Conservation (phyloP, 2,113 vertebrate genomes). For the Oryzias javanicus region DNA sequence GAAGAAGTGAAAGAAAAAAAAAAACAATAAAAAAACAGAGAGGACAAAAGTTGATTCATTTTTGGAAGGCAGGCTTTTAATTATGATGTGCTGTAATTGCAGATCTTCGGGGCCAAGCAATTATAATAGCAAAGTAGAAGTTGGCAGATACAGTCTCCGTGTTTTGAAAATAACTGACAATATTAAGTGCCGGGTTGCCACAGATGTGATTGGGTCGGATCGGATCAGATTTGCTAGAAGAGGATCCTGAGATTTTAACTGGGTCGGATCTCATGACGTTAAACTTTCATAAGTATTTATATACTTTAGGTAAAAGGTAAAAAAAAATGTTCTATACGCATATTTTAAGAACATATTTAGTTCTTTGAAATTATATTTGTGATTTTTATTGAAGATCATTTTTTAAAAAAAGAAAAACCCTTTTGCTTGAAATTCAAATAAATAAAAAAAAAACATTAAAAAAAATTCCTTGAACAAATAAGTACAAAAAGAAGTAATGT, state of each 20-base stretch:
- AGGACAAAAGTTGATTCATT: conserved; percentile 62
- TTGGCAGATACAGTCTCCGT: conserved; percentile 34
- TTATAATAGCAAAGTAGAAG: conserved; percentile 49
- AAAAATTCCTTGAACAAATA: too few species aligned
- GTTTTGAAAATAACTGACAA: conserved; percentile 56
- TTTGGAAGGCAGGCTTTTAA: conserved; percentile 59
- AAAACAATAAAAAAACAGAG: conserved; percentile 1
- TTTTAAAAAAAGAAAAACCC: too few species aligned
- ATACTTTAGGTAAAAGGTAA: not conserved
- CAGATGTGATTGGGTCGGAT: conserved; percentile 43
- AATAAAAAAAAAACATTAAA: too few species aligned
- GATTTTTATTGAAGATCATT: too few species aligned
- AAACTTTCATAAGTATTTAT: not conserved
- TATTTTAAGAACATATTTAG: not conserved
- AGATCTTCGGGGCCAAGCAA: conserved; percentile 60
- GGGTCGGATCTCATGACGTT: not conserved
- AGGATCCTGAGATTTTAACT: conserved; percentile 20
- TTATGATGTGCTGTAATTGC: conserved; percentile 71
- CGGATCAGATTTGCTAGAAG: conserved; percentile 49
- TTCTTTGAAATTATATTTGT: not conserved
- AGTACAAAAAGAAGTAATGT: too few species aligned
- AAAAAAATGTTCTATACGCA: not conserved
- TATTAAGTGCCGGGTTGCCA: conserved; percentile 40
- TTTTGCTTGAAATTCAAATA: too few species aligned
- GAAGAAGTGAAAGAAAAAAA: not conserved